phyloP scores from a whole-genome alignment of 1,140 invertebrate genomes.

The Thrips palmi region DNA sequence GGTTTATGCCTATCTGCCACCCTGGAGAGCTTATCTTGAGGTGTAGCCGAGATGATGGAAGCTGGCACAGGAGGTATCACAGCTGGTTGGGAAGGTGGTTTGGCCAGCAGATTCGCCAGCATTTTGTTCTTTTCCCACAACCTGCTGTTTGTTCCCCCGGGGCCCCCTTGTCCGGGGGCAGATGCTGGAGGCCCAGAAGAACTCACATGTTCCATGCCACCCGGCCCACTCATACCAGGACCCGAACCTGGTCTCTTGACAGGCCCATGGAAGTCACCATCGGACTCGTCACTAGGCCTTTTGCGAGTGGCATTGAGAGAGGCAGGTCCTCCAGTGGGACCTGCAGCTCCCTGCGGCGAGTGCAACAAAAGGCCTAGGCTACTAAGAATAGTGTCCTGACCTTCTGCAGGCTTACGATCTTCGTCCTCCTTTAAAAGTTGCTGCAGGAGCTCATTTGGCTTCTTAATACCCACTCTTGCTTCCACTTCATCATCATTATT shows the following conservation, averaged over 20 bases:
- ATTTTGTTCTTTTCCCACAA: constrained; percentile 72
- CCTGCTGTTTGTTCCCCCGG: no score
- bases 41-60: constrained; percentile 41
- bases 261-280: constrained; percentile 27
- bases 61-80: constrained; percentile 41
- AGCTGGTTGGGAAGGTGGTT: constrained; percentile 51
- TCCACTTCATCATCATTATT: constrained; percentile 59
- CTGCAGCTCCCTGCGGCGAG: no score
- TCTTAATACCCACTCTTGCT: constrained; percentile 33
- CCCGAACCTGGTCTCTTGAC: constrained; percentile 5
- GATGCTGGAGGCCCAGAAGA: constrained; percentile 21
- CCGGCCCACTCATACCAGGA: no score
- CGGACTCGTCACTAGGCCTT: constrained; percentile 44
- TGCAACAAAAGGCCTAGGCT: constrained; percentile 33
- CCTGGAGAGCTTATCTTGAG: constrained; percentile 38
- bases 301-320: constrained; percentile 34
- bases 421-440: constrained; percentile 52
- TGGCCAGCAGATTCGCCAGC: constrained; percentile 62
- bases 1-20: constrained; percentile 20
- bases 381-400: constrained; percentile 32
- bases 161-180: constrained; percentile 22
- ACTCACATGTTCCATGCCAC: constrained; percentile 28
- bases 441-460: constrained; percentile 55
- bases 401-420: constrained; percentile 6
- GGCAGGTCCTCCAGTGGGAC: no score